Evolutionary conservation across 2,888 invertebrate species (phyloP), one percentile per base, ranked within the genome.

Genomic region (Rhagium mordax): DNA sequence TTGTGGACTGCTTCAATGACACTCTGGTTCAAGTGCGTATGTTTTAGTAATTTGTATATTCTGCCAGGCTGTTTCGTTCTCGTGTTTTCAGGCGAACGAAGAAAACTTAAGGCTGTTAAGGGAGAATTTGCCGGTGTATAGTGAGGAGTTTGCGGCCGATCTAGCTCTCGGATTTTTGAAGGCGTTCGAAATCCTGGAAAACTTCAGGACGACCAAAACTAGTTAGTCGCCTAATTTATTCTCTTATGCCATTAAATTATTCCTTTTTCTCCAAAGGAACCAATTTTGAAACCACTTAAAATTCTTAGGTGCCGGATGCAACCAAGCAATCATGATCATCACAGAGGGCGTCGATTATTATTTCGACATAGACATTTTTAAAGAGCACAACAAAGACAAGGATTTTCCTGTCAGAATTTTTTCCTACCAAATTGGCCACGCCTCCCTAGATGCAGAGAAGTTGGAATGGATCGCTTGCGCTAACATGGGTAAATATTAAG

Each of bases 381-480:
- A 95, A 84, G 90, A 91, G 75, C 95, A 94, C 88, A 99, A 98
- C 88, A 78, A 80, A 79, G 93, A 94, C 93, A 89, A 80, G 41
- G 64, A 79, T 49, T 94, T 94, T 88, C 94, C 97, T 82, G 96
- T 98, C 62, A 91, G 99, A 81, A 94, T 99, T 80, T 99, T 99
- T 89, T 98, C 99, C 59, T 99, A 98, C 90, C 91, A 99, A 85
- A 96, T 99, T 88, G 98, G 98, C 15, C 83, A 83, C 0, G 83
- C 84, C 65, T 93, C 94, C 78, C 93, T 95, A 41, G 98, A 98
- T 88, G 94, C 95, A 62, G 91, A 94, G 79, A 95, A 97, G 86
- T 95, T 98, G 84, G 94, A 96, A 85, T 97, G 96, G 95, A 98
- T 99, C 94, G 99, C 99, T 69, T 99, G 99, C 88, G 94, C 94